Evolutionary conservation across 2,113 vertebrate species (phyloP).

Genomic region (Dunckerocampus dactyliophorus): DNA sequence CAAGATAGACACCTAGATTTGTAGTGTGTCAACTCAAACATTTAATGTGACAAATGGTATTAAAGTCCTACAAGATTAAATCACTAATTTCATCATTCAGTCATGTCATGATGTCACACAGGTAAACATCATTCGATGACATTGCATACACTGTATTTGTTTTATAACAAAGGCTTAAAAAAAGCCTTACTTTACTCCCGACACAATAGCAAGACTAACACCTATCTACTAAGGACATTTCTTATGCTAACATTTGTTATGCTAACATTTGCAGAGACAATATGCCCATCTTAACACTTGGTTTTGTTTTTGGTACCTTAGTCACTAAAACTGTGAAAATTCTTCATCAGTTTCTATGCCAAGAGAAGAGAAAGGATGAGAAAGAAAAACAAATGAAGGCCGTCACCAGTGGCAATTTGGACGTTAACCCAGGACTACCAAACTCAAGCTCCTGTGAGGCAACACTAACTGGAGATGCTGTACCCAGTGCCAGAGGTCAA

Average conservation of each 20-base stretch:
- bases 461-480: not conserved
- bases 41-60: not conserved
- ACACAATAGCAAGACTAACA: not conserved
- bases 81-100: constrained; percentile 2
- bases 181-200: not conserved
- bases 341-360: not conserved
- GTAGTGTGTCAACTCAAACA: not conserved
- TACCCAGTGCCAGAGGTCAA: not conserved
- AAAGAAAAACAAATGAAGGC: not conserved
- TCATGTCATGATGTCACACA: constrained; percentile 4
- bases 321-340: not conserved
- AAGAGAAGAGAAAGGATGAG: not conserved
- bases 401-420: not conserved
- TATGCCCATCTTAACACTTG: constrained; percentile 1
- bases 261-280: not conserved
- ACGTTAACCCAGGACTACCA: not conserved
- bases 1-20: too few species aligned
- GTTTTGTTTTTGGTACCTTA: constrained; percentile 3
- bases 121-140: constrained; percentile 7
- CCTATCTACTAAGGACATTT: not conserved
- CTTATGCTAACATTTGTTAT: not conserved
- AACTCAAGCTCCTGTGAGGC: not conserved
- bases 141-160: not conserved
- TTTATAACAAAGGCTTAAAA: not conserved
- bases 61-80: not conserved